Evolutionary conservation across 1,140 invertebrate species (phyloP), one percentile per base, ranked within the genome.

Genomic region (Drosophila burlai): DNA sequence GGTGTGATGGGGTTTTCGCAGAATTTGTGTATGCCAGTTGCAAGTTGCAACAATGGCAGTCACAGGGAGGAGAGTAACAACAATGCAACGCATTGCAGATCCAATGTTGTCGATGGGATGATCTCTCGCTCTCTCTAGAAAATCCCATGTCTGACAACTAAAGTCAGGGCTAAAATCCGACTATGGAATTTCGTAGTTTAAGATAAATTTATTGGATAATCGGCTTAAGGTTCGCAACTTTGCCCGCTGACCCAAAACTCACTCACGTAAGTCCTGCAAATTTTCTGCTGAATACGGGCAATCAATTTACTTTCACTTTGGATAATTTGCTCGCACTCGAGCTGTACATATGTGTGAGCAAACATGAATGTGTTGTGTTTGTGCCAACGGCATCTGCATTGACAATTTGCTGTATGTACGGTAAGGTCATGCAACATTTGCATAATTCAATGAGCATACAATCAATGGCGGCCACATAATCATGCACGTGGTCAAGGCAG

Each of bases 381-480:
- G 59, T 49, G 58, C 43, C 47, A 21, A 57, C 54, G 69, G 73
- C 75, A 83, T 80, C 50, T 80, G 77, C 74, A 89, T 81, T 75
- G 81, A 72, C 69, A 81, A 81, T 84, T 84, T 84, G 40, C 52
- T 26, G 46, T 59, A 29, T 11, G 34, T 36, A 18, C n/a, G 36
- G 36, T 40, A 74, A 74, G 71, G 71, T 73, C 71, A 74, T 62
- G 62, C 66, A 73, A 55, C 72, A 87, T 89, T 87, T 87, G 81
- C 84, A 87, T 87, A 87, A 87, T 87, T 87, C 85, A 87, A 87
- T 87, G 76, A 81, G 81, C 84, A 83, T 43, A 89, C 80, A 83
- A 83, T 83, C 81, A 83, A 83, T 84, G 74, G 81, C 67, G 62
- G 62, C 58, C 76, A 68, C 72, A 83, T 79, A 76, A 71, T 89